Evolutionary conservation across 2,113 vertebrate genomes (phyloP).

Genomic region (Callospermophilus lateralis): DNA sequence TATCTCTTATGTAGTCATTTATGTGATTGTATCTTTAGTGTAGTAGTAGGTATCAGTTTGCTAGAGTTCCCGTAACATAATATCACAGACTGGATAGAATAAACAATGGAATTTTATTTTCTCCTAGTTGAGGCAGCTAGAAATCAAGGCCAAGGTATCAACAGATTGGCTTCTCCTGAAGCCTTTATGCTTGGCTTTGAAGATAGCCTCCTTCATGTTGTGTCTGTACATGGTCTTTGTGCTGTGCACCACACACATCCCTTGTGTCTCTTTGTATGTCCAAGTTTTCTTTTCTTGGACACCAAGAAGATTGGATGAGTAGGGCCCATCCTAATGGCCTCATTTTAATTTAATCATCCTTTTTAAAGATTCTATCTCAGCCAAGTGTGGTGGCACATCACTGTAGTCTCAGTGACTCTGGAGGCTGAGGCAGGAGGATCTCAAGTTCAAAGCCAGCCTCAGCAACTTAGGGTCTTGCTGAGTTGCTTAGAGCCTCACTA

Average conservation of each 20-base stretch:
- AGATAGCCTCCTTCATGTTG: background rate
- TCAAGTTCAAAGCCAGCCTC: no score
- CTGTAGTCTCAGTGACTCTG: no score
- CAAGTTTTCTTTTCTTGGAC: background rate
- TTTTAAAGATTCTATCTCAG: background rate
- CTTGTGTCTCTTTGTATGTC: rapidly evolving
- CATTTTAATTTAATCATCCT: background rate
- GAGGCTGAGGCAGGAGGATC: no score
- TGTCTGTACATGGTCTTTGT: rapidly evolving
- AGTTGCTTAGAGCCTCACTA: no score
- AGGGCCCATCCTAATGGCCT: background rate
- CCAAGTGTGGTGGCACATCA: no score
- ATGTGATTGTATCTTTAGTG: background rate
- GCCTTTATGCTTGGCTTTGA: background rate
- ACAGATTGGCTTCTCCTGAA: background rate
- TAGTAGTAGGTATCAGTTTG: background rate
- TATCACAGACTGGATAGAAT: background rate
- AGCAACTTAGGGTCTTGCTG: no score
- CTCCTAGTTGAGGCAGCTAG: background rate
- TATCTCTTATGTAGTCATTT: background rate
- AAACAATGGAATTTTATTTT: background rate
- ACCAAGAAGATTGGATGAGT: background rate
- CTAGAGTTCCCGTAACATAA: background rate
- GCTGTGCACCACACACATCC: rapidly evolving
- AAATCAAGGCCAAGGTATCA: background rate